Evolutionary conservation across 1,140 invertebrate genomes (phyloP).

Genomic region (Drosophila simulans): DNA sequence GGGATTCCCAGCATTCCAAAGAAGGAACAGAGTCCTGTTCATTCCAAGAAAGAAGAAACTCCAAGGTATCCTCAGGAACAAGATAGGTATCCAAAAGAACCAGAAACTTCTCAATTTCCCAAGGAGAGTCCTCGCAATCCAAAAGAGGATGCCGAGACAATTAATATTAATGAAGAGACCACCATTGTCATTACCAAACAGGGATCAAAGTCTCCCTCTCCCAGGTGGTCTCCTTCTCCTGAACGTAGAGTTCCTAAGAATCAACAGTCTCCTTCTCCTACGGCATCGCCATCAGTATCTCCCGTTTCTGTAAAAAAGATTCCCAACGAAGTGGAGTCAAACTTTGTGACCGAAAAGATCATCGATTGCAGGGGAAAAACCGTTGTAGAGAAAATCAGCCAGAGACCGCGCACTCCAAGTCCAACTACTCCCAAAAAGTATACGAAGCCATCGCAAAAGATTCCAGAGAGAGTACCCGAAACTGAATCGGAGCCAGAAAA

Average conservation of each 20-base stretch:
- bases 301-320: not conserved
- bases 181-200: constrained; percentile 54
- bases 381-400: constrained; percentile 9
- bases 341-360: constrained; percentile 59
- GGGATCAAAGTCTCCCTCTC: constrained; percentile 43
- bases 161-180: constrained; percentile 49
- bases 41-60: not conserved
- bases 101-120: not conserved
- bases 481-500: constrained; percentile 33
- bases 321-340: constrained; percentile 19
- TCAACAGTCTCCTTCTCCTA: not conserved
- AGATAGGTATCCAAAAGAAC: constrained; percentile 13
- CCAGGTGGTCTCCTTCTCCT: constrained; percentile 34
- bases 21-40: constrained; percentile 1
- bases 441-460: not conserved
- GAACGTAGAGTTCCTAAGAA: constrained; percentile 35
- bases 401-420: constrained; percentile 17
- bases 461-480: not conserved
- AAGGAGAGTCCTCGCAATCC: not conserved
- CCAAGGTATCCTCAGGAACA: constrained; percentile 17
- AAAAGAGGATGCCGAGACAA: constrained; percentile 26
- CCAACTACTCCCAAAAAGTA: constrained; percentile 9
- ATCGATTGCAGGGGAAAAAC: constrained; percentile 63
- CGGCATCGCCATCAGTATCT: constrained; percentile 1
- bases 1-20: not conserved